A percentile compares a stretch with the other conserved stretches of the same genome.
phyloP scores from a whole-genome alignment of 1,140 invertebrate species.

The Ceratosolen fusciceps region DNA sequence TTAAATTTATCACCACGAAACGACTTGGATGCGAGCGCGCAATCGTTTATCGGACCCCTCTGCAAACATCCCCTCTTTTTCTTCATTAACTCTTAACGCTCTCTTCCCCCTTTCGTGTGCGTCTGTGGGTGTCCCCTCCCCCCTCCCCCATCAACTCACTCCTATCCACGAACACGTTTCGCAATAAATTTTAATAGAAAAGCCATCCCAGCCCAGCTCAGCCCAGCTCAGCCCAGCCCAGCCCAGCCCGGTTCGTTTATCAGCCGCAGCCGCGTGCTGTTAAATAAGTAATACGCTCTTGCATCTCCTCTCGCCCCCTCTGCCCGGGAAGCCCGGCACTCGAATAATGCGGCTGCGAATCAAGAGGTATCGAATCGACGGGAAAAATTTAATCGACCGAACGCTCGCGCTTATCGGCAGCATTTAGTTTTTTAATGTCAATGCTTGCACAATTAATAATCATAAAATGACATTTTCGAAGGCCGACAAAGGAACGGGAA shows the following conservation, averaged over 20 bases:
- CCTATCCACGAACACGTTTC: too few relatives aligned
- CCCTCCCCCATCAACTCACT: too few relatives aligned
- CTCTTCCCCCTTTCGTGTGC: neutral
- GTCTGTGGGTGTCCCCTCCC: too few relatives aligned
- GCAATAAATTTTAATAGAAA: too few relatives aligned
- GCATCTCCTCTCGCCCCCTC: neutral
- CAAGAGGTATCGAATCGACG: neutral
- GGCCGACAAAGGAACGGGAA: neutral
- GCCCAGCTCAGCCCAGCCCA: too few relatives aligned
- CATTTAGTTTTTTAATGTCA: neutral
- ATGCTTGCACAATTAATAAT: neutral
- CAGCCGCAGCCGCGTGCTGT: too few relatives aligned
- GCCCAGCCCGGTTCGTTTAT: too few relatives aligned
- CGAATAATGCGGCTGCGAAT: neutral
- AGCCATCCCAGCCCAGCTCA: too few relatives aligned
- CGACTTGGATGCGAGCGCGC: neutral
- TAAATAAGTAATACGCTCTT: neutral
- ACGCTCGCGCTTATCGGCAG: neutral
- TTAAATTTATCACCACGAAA: constrained; percentile 5
- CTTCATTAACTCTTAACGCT: neutral
- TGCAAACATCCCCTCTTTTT: neutral
- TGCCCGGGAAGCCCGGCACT: neutral
- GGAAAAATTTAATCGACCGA: constrained; percentile 18
- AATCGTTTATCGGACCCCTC: neutral
- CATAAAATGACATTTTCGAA: neutral